Base-by-base conservation (phyloP, 1,140 invertebrate species). In the Drosophila sechellia region DNA sequence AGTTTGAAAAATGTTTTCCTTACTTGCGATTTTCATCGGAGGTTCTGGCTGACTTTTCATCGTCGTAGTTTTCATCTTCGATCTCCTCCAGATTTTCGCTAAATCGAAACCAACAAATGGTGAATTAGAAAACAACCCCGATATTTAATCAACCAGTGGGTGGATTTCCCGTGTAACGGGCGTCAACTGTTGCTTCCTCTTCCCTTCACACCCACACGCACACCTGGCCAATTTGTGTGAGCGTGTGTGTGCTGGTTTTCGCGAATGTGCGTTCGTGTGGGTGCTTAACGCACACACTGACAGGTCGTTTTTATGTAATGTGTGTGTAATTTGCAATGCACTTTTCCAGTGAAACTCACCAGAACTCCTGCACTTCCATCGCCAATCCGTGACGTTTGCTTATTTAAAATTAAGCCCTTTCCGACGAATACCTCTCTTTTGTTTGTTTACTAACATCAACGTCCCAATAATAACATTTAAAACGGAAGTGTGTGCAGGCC, bases 21-120 rank as follows among this genome's bases (percentile, higher is more conserved):
- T 93, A 95, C 95, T 95, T 95, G 92, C 95, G 95, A 84, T 94
- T 95, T 72, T 95, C 95, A 81, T 95, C 94, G 5, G 93, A 94
- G 12, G 94, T 95, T 56, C 94, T 93, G 15, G 93, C 90, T 0
- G 94, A 95, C 87, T 95, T 95, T 25, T 93, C 90, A 63, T 95
- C 95, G 63, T 95, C 95, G 2, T 90, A 93, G 12, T 92, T 93
- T 22, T 94, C 94, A 64, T 95, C 94, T 55, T 95, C 94, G 63
- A 94, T 93, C 39, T 94, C 91, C 65, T 94, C 94, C 71, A 93
- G 93, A 37, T 93, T 93, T 50, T 94, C 94, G 48, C 94, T 95
- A 74, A 65, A 93, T 94, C 20, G 75, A 59, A 93, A 94, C 8
- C 60, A 34, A 34, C 50, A 1, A 25, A 39, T 5, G 17, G 37